These are phyloP conservation scores for Kradibia gibbosae DNA, from an alignment of 1,140 invertebrate species.

Conservation along the genomic window DNA sequence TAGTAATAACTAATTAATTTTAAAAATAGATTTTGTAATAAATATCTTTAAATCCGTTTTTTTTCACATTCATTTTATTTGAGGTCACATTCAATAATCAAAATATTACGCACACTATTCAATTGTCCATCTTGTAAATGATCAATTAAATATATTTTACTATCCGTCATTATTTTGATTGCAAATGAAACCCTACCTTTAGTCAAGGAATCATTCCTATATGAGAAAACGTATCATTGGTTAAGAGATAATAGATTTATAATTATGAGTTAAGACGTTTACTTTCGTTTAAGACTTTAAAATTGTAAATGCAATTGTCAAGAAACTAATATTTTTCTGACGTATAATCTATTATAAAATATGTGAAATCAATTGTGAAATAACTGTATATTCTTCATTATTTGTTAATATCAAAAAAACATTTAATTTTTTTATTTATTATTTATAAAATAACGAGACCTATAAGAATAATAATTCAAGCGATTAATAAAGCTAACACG, in stretches of 20 bases:
- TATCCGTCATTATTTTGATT: slow-evolving; percentile 15
- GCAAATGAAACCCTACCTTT: not conserved
- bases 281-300: not conserved
- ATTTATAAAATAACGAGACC: not conserved
- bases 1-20: not conserved
- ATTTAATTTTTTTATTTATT: not conserved
- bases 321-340: not conserved
- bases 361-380: not conserved
- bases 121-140: not conserved
- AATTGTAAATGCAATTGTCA: not conserved
- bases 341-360: not conserved
- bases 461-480: not conserved
- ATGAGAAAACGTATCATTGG: not conserved
- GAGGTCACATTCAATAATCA: not conserved
- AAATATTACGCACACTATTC: not conserved
- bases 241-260: slow-evolving; percentile 1
- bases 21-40: not conserved
- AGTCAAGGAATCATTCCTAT: not conserved
- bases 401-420: not conserved
- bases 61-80: not conserved
- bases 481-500: not conserved
- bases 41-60: not conserved
- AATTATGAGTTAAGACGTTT: not conserved
- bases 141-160: not conserved
- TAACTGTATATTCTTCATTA: not conserved